phyloP scores from a whole-genome alignment of 2,797 vertebrate species.

The Pseudochaenichthys georgianus region DNA sequence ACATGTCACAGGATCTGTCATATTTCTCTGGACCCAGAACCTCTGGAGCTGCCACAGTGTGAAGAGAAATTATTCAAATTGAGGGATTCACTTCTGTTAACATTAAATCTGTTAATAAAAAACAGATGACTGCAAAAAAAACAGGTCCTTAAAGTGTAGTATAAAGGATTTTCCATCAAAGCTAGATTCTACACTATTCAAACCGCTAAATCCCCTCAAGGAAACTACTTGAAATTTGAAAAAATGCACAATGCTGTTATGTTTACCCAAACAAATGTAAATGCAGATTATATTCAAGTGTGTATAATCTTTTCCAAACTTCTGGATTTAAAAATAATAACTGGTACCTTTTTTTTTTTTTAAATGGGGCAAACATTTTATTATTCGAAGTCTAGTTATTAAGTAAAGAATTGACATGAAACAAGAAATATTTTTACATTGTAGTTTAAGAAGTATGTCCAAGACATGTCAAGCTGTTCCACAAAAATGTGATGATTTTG shows the following conservation, averaged over 20 bases:
- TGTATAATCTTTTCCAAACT: too few relatives aligned
- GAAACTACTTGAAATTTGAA: too few relatives aligned
- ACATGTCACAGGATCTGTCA: conserved; percentile 94
- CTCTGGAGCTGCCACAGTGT: conserved; percentile 85
- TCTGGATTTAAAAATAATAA: too few relatives aligned
- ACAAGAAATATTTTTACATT: not conserved
- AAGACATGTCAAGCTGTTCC: not conserved
- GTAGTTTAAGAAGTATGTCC: not conserved
- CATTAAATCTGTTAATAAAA: conserved; percentile 4
- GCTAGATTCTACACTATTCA: too few relatives aligned
- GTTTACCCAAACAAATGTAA: too few relatives aligned
- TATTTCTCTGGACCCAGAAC: conserved; percentile 92
- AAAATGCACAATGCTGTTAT: too few relatives aligned
- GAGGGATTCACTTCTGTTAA: not conserved
- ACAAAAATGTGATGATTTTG: conserved; percentile 1
- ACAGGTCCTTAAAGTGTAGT: not conserved
- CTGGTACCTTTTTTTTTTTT: too few relatives aligned
- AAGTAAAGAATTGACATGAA: not conserved
- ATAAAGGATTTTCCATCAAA: not conserved
- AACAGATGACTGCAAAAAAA: not conserved
- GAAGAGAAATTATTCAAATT: conserved; percentile 36
- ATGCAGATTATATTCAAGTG: too few relatives aligned
- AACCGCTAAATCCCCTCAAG: too few relatives aligned
- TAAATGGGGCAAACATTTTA: not conserved
- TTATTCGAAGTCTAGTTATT: not conserved